Conservation (phyloP, 1,140 invertebrate genomes). For the Theocolax elegans region DNA sequence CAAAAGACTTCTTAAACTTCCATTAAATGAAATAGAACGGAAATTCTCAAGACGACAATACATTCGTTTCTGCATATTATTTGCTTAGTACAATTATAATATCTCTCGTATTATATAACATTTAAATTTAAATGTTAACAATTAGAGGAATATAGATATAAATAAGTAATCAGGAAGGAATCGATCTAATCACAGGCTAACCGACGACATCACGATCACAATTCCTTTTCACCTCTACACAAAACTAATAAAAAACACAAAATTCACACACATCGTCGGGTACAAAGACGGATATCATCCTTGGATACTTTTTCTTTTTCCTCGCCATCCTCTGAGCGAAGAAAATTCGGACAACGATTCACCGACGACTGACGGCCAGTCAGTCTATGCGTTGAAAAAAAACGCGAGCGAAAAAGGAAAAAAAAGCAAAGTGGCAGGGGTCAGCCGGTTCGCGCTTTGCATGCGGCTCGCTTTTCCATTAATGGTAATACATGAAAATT, state of each 20-base stretch:
- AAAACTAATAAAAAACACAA: too few relatives aligned
- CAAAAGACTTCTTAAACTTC: too few relatives aligned
- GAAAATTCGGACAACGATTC: too few relatives aligned
- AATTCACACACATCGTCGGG: conserved; percentile 58
- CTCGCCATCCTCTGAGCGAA: conserved; percentile 60
- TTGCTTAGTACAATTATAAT: not conserved
- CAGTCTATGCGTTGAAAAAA: not conserved
- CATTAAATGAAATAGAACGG: conserved; percentile 19
- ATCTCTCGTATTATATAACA: too few relatives aligned
- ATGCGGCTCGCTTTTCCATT: conserved; percentile 46
- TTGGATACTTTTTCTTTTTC: conserved; percentile 61
- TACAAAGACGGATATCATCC: conserved; percentile 62
- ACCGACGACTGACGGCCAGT: too few relatives aligned
- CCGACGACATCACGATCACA: too few relatives aligned
- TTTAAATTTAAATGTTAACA: too few relatives aligned
- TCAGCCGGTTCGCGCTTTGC: conserved; percentile 60
- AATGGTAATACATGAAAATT: conserved; percentile 66
- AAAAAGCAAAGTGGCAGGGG: conserved; percentile 34
- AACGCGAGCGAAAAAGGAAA: not conserved
- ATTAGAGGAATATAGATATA: too few relatives aligned
- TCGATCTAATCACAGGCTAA: too few relatives aligned
- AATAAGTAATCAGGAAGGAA: too few relatives aligned
- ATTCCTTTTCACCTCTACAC: too few relatives aligned
- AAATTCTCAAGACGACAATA: conserved; percentile 13
- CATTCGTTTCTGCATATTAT: not conserved